Evolutionary conservation across 2,113 vertebrate species (phyloP).

Genomic region (Lophius piscatorius): DNA sequence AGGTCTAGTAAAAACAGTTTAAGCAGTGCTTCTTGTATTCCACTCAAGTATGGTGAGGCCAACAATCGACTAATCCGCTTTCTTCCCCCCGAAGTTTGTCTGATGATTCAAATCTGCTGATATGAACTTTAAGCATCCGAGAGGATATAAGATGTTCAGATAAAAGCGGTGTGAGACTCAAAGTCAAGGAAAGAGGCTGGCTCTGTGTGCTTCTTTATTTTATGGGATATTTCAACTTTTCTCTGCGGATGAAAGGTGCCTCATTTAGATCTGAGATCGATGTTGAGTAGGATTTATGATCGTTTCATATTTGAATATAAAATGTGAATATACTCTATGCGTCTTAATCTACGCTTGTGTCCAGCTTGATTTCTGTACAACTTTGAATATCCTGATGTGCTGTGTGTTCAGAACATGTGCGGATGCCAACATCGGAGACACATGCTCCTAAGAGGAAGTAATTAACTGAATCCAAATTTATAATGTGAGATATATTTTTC

Average conservation of each 20-base stretch:
- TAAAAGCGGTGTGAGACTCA: slow-evolving; percentile 51
- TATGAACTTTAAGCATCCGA: slow-evolving; percentile 65
- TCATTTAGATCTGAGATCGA: slow-evolving; percentile 1
- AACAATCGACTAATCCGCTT: slow-evolving; percentile 68
- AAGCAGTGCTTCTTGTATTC: slow-evolving; percentile 48
- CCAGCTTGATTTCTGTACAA: slow-evolving; percentile 6
- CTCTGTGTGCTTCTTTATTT: slow-evolving; percentile 42
- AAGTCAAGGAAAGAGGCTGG: slow-evolving; percentile 45
- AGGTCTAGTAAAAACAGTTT: slow-evolving; percentile 39
- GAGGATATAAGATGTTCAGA: slow-evolving; percentile 63
- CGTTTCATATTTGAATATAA: slow-evolving; percentile 23
- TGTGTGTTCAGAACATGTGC: too few relatives aligned
- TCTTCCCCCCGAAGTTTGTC: slow-evolving; percentile 62
- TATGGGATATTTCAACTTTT: slow-evolving; percentile 18
- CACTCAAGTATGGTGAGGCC: slow-evolving; percentile 44
- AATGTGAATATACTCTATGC: not conserved
- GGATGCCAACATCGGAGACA: too few relatives aligned
- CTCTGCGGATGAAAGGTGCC: slow-evolving; percentile 3
- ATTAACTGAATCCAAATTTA: too few relatives aligned
- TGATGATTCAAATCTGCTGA: slow-evolving; percentile 66
- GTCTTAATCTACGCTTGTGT: not conserved
- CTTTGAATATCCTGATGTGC: too few relatives aligned
- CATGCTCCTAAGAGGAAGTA: too few relatives aligned
- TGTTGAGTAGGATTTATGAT: slow-evolving; percentile 21
- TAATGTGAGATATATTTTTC: not conserved